Evolutionary conservation across 2,888 invertebrate species (phyloP).

Genomic region (Acrobasis suavella): DNA sequence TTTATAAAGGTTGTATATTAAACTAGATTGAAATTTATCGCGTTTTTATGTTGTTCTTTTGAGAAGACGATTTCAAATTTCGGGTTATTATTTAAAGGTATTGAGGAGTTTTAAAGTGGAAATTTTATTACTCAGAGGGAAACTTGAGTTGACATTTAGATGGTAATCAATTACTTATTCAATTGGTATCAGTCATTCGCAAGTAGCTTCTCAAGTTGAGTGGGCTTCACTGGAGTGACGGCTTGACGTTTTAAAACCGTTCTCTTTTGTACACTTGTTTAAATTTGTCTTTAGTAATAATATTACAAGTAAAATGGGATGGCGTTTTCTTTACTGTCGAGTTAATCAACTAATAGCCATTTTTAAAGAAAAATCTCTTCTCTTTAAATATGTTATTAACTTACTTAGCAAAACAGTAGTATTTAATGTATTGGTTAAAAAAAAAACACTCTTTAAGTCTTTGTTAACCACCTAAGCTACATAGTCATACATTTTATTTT

Average conservation of each 20-base stretch:
- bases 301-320: too few relatives aligned
- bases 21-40: slow-evolving; percentile 39
- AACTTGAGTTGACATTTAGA: slow-evolving; percentile 2
- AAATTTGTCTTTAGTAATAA: background rate
- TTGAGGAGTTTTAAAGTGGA: background rate
- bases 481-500: too few relatives aligned
- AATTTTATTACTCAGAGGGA: background rate
- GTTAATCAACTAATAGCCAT: too few relatives aligned
- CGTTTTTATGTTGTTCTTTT: slow-evolving; percentile 22
- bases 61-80: background rate
- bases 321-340: too few relatives aligned
- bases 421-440: too few relatives aligned
- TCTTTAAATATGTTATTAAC: too few relatives aligned
- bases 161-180: slow-evolving; percentile 21
- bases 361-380: too few relatives aligned
- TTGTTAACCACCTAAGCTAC: too few relatives aligned
- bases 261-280: slow-evolving; percentile 12
- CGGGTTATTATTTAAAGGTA: background rate
- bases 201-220: slow-evolving; percentile 18
- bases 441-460: too few relatives aligned
- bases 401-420: too few relatives aligned
- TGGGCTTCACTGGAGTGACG: slow-evolving; percentile 20
- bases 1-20: slow-evolving; percentile 47
- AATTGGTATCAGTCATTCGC: slow-evolving; percentile 19
- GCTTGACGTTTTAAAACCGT: slow-evolving; percentile 13